Evolutionary conservation across 1,140 invertebrate species (phyloP).

Genomic region (Drosophila athabasca): DNA sequence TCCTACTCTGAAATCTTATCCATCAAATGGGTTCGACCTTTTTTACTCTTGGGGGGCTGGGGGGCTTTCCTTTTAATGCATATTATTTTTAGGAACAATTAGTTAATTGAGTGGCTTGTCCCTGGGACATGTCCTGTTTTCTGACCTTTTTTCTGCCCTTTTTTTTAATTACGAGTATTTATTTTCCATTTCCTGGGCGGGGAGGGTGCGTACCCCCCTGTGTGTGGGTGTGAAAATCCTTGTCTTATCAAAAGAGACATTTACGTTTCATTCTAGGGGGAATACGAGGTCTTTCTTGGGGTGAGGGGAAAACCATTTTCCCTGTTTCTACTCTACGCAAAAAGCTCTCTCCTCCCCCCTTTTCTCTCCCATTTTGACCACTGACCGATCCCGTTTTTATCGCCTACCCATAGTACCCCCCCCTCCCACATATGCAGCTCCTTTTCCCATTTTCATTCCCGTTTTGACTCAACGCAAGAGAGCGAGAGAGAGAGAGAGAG

Average conservation of each 20-base stretch:
- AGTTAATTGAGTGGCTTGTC: slow-evolving; percentile 79
- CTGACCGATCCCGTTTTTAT: slow-evolving; percentile 22
- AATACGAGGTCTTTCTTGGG: too few relatives aligned
- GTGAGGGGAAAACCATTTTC: not conserved
- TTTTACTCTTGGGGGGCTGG: not conserved
- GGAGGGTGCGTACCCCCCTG: slow-evolving; percentile 32
- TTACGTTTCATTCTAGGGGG: not conserved
- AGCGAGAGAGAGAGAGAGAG: slow-evolving; percentile 5
- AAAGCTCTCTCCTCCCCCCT: not conserved
- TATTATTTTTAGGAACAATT: slow-evolving; percentile 74
- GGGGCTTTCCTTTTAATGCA: slow-evolving; percentile 54
- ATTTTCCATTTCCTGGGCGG: slow-evolving; percentile 2
- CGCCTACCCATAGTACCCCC: too few relatives aligned
- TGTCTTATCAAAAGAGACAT: slow-evolving; percentile 29
- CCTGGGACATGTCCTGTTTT: slow-evolving; percentile 32
- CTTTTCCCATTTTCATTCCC: not conserved
- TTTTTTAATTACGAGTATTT: not conserved
- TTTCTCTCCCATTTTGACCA: slow-evolving; percentile 5
- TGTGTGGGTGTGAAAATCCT: too few relatives aligned
- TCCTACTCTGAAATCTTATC: slow-evolving; percentile 59
- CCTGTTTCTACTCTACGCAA: too few relatives aligned
- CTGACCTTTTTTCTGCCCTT: slow-evolving; percentile 9
- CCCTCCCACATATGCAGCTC: too few relatives aligned
- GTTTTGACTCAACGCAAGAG: not conserved
- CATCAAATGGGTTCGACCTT: slow-evolving; percentile 32